These are phyloP conservation scores for Lophura swinhoii DNA, from an alignment of 2,797 vertebrate species.

Conservation along the genomic window DNA sequence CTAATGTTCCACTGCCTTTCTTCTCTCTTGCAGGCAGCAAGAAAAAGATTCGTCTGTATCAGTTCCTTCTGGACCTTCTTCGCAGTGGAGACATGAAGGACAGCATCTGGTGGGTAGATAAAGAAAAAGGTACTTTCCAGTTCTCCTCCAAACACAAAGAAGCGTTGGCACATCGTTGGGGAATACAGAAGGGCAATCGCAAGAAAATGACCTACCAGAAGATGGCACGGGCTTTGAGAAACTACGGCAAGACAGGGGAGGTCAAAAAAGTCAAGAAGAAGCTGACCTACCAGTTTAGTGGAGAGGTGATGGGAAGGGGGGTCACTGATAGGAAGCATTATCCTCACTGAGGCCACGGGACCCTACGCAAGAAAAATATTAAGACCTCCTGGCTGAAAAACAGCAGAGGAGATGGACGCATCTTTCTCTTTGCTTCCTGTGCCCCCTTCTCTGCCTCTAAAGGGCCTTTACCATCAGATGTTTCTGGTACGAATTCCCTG, in stretches of 20 bases:
- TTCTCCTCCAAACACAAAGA: constrained; percentile 99
- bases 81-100: constrained; percentile 98
- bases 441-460: constrained; percentile 56
- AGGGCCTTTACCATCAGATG: constrained; percentile 59
- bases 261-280: constrained; percentile 99
- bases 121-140: constrained; percentile 98
- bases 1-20: neutral
- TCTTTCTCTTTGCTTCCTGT: constrained; percentile 64
- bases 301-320: constrained; percentile 93
- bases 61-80: constrained; percentile 97
- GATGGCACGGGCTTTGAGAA: constrained; percentile 97
- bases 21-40: constrained; percentile 87
- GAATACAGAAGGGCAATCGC: constrained; percentile 97
- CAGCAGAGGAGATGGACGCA: constrained; percentile 55
- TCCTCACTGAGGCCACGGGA: constrained; percentile 78
- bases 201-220: constrained; percentile 99
- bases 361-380: constrained; percentile 54
- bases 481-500: constrained; percentile 77
- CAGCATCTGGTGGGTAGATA: constrained; percentile 99
- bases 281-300: constrained; percentile 99
- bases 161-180: constrained; percentile 94
- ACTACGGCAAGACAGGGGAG: constrained; percentile 99
- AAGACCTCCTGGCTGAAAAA: constrained; percentile 62
- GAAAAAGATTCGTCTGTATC: constrained; percentile 98
- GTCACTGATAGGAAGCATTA: constrained; percentile 89